Percentiles rank a stretch among this genome's conserved stretches.
Conservation (phyloP, 2,888 invertebrate species). For the Orthosia incerta region DNA sequence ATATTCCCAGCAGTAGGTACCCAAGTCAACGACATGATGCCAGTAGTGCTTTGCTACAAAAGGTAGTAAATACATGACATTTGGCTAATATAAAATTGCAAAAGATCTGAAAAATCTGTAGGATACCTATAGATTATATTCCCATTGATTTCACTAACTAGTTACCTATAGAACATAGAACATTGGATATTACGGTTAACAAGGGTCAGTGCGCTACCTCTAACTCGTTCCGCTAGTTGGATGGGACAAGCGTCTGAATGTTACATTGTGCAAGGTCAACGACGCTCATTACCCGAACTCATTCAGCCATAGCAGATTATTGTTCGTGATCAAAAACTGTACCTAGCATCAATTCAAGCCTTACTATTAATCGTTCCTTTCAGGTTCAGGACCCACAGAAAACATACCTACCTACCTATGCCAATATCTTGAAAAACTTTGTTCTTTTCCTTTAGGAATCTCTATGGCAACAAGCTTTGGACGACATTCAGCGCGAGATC, state of each 20-base stretch:
- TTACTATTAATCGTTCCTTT: neutral
- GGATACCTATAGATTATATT: too few relatives aligned
- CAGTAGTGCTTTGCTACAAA: too few relatives aligned
- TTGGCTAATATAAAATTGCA: too few relatives aligned
- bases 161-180: too few relatives aligned
- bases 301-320: conserved; percentile 34
- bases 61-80: too few relatives aligned
- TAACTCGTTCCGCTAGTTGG: conserved; percentile 41
- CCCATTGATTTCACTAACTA: too few relatives aligned
- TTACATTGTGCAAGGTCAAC: conserved; percentile 27
- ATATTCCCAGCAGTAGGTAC: too few relatives aligned
- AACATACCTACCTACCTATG: neutral
- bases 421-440: neutral
- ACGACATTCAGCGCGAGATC: conserved; percentile 93
- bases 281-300: conserved; percentile 20
- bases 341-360: neutral
- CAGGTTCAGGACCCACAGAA: neutral
- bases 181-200: conserved; percentile 1
- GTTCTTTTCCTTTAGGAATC: conserved; percentile 85
- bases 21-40: too few relatives aligned
- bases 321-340: conserved; percentile 16
- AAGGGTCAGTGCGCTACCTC: conserved; percentile 16
- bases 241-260: conserved; percentile 16
- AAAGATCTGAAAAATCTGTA: too few relatives aligned
- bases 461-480: conserved; percentile 92